A percentile compares a stretch with the other conserved stretches of the same genome.
These are phyloP conservation scores for Helogale parvula DNA, from an alignment of 2,113 vertebrate genomes.

Conservation along the genomic window DNA sequence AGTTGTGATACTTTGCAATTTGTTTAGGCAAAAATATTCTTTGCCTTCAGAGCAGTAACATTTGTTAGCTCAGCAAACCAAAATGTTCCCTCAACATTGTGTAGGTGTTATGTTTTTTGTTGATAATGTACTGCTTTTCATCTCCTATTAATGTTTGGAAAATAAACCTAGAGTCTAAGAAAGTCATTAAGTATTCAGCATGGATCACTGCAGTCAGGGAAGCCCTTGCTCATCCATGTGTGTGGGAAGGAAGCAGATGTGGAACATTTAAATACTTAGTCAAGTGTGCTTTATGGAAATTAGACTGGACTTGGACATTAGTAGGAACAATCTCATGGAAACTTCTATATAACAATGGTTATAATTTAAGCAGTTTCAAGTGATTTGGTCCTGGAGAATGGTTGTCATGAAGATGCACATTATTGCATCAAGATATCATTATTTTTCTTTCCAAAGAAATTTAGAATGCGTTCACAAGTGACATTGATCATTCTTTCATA, in stretches of 20 bases:
- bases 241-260: background rate
- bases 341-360: background rate
- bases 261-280: background rate
- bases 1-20: background rate
- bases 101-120: constrained; percentile 57
- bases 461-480: background rate
- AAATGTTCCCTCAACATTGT: constrained; percentile 50
- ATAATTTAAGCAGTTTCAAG: background rate
- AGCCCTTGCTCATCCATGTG: background rate
- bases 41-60: constrained; percentile 40
- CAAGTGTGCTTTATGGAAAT: background rate
- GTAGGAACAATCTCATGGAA: background rate
- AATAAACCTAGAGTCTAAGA: constrained; percentile 20
- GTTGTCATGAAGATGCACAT: background rate
- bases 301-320: background rate
- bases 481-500: background rate
- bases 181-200: background rate
- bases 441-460: constrained; percentile 30
- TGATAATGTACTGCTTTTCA: constrained; percentile 65
- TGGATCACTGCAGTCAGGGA: background rate
- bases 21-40: constrained; percentile 57
- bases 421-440: background rate
- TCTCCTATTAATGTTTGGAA: constrained; percentile 37
- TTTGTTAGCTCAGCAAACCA: constrained; percentile 52
- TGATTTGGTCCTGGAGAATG: background rate